A percentile compares a stretch with the other conserved stretches of the same genome.
phyloP scores from a whole-genome alignment of 2,888 invertebrate species.

The Stenoptilia bipunctidactyla region DNA sequence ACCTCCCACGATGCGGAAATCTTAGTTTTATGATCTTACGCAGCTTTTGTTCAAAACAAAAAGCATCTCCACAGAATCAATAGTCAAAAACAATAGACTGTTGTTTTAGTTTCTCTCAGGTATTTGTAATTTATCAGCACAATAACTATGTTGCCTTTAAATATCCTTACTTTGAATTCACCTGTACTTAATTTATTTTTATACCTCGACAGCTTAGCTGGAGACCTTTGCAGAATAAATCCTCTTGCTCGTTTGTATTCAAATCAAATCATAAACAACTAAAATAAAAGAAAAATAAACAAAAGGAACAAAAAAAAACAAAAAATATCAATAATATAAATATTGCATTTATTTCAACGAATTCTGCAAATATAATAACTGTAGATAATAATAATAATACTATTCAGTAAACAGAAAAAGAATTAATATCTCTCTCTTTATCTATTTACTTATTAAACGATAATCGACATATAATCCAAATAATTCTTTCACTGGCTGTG shows the following conservation, averaged over 20 bases:
- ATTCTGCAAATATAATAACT: conserved; percentile 70
- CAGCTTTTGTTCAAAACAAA: neutral
- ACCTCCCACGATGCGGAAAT: conserved; percentile 42
- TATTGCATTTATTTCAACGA: conserved; percentile 73
- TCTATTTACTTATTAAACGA: conserved; percentile 40
- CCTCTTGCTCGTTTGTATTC: conserved; percentile 6
- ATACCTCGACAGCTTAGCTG: conserved; percentile 12
- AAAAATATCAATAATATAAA: conserved; percentile 71
- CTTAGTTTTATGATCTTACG: neutral
- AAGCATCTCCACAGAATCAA: conserved; percentile 12
- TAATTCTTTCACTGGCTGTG: conserved; percentile 54
- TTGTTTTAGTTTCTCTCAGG: conserved; percentile 47
- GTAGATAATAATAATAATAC: conserved; percentile 69
- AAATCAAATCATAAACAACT: conserved; percentile 23
- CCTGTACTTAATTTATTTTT: conserved; percentile 22
- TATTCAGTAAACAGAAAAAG: conserved; percentile 61
- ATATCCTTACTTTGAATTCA: neutral
- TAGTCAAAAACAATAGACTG: conserved; percentile 28
- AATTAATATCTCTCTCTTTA: conserved; percentile 20
- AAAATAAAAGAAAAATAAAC: conserved; percentile 30
- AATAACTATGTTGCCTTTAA: neutral
- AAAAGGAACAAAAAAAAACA: conserved; percentile 52
- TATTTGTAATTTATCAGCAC: conserved; percentile 31
- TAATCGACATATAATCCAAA: conserved; percentile 31
- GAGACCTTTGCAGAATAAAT: conserved; percentile 12